Conservation (phyloP, 2,888 invertebrate genomes). For the Nineta flava region DNA sequence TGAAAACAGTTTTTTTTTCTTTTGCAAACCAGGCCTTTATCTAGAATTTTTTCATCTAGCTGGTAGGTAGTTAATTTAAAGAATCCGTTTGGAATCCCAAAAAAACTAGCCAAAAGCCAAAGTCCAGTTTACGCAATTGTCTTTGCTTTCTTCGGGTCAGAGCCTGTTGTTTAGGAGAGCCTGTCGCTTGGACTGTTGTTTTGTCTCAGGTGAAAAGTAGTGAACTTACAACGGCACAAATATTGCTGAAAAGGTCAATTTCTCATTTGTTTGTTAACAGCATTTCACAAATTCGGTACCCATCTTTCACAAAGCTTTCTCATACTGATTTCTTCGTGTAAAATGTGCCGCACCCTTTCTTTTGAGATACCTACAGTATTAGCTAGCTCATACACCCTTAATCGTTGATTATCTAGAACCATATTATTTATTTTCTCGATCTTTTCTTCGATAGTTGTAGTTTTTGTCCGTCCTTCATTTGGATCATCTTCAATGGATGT, state of each 20-base stretch:
- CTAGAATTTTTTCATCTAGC: background rate
- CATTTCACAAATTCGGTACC: slow-evolving; percentile 6
- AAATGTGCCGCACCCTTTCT: too few species aligned
- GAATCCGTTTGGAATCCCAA: background rate
- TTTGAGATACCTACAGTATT: slow-evolving; percentile 1
- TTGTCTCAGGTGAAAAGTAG: slow-evolving; percentile 3
- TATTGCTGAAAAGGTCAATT: slow-evolving; percentile 10
- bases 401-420: slow-evolving; percentile 6
- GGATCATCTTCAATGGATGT: slow-evolving; percentile 11
- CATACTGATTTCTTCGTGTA: too few species aligned
- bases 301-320: too few species aligned
- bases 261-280: slow-evolving; percentile 9
- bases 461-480: slow-evolving; percentile 10
- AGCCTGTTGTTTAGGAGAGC: background rate
- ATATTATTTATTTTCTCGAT: slow-evolving; percentile 7
- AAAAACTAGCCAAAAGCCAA: background rate
- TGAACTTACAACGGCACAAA: slow-evolving; percentile 7
- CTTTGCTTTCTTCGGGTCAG: background rate
- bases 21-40: background rate
- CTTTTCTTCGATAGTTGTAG: slow-evolving; percentile 7
- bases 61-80: background rate
- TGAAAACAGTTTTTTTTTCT: too few species aligned
- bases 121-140: background rate
- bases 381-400: slow-evolving; percentile 7
- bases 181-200: background rate